These are phyloP conservation scores for Pinctada fucata DNA, from an alignment of 2,888 invertebrate genomes.

Conservation along the genomic window DNA sequence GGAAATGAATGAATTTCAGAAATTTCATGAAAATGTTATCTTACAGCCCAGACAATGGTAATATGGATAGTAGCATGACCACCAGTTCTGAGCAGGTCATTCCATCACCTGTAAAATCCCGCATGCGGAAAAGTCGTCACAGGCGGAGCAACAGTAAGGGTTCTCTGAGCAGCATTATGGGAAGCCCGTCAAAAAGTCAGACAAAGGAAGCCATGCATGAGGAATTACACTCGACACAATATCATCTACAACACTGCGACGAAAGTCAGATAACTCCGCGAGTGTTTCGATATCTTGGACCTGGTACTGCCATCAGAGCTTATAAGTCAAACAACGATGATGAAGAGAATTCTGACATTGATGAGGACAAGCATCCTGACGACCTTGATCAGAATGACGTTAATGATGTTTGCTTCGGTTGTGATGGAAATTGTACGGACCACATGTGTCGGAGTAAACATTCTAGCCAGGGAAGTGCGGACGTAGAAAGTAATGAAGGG, in stretches of 20 bases:
- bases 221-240: slow-evolving; percentile 57
- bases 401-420: slow-evolving; percentile 75
- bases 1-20: too few species aligned
- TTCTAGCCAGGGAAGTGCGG: slow-evolving; percentile 58
- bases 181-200: slow-evolving; percentile 66
- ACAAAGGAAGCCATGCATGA: slow-evolving; percentile 66
- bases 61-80: slow-evolving; percentile 59
- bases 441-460: slow-evolving; percentile 66
- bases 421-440: slow-evolving; percentile 73
- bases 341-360: slow-evolving; percentile 9
- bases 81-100: slow-evolving; percentile 67
- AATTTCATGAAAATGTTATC: background rate
- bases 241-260: slow-evolving; percentile 56
- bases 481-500: slow-evolving; percentile 68
- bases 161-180: slow-evolving; percentile 63
- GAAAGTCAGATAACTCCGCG: slow-evolving; percentile 53
- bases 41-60: slow-evolving; percentile 67
- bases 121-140: slow-evolving; percentile 73
- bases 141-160: slow-evolving; percentile 75
- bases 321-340: slow-evolving; percentile 31
- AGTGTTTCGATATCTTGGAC: slow-evolving; percentile 68
- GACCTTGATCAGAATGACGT: slow-evolving; percentile 61
- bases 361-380: slow-evolving; percentile 19
- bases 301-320: slow-evolving; percentile 68
- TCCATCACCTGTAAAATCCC: slow-evolving; percentile 69